Evolutionary conservation across 2,797 vertebrate genomes (phyloP).

Genomic region (Lithobates sylvaticus): DNA sequence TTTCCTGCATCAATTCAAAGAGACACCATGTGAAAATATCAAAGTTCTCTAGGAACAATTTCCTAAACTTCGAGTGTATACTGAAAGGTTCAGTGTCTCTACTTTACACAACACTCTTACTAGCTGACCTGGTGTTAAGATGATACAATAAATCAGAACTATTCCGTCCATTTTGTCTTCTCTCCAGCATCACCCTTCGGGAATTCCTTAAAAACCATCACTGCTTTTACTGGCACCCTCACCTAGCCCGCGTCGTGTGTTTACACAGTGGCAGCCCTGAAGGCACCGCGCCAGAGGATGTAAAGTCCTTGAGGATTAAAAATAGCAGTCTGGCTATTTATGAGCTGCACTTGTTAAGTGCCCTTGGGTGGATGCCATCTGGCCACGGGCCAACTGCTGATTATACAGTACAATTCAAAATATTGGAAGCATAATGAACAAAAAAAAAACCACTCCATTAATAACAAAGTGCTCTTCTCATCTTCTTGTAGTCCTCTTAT

Average conservation of each 20-base stretch:
- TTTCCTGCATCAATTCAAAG: too few species aligned
- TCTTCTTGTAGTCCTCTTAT: too few species aligned
- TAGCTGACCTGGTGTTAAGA: too few species aligned
- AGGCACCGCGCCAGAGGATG: conserved; percentile 28
- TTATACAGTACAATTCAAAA: background rate
- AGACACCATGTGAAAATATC: too few species aligned
- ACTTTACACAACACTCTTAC: too few species aligned
- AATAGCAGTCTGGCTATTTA: conserved; percentile 43
- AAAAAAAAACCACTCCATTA: too few species aligned
- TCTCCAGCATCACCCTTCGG: background rate
- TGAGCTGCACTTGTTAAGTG: background rate
- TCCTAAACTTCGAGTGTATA: too few species aligned
- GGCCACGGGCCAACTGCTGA: background rate
- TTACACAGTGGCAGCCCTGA: background rate
- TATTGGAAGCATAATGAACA: background rate
- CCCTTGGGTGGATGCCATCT: conserved; percentile 25
- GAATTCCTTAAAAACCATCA: background rate
- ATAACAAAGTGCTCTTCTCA: too few species aligned
- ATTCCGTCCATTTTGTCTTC: too few species aligned
- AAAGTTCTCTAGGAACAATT: too few species aligned
- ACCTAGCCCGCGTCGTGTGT: background rate
- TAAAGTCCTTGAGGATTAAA: conserved; percentile 14
- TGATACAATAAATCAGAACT: too few species aligned
- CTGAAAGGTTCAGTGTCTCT: too few species aligned
- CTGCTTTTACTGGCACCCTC: background rate